phyloP scores from a whole-genome alignment of 2,113 vertebrate genomes.

The Sander vitreus region DNA sequence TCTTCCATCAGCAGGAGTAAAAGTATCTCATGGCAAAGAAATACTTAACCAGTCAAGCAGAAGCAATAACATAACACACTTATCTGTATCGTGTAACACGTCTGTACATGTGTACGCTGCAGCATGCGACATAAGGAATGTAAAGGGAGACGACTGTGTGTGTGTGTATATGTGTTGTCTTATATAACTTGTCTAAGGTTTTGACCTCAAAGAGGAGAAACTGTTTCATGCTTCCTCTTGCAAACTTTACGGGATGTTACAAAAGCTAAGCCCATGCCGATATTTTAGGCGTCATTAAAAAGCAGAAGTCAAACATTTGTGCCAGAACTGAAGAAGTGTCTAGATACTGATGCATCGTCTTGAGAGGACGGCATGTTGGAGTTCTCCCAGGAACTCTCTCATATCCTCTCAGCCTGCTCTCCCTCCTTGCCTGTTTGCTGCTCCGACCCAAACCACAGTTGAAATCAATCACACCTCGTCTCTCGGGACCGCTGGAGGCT shows the following conservation, averaged over 20 bases:
- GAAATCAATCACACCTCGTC: constrained; percentile 12
- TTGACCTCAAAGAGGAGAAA: constrained; percentile 6
- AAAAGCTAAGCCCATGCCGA: background rate
- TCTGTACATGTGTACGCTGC: constrained; percentile 23
- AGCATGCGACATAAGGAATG: constrained; percentile 30
- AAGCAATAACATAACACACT: constrained; percentile 7
- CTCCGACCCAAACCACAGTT: constrained; percentile 12
- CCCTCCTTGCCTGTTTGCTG: background rate
- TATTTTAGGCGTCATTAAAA: constrained; percentile 8
- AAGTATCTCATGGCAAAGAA: constrained; percentile 30
- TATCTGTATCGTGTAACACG: constrained; percentile 13
- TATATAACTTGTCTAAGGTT: constrained; percentile 23
- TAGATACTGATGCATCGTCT: background rate
- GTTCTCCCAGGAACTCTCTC: constrained; percentile 42
- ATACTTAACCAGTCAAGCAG: constrained; percentile 1
- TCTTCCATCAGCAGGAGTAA: constrained; percentile 6
- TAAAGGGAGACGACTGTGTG: background rate
- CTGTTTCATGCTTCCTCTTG: background rate
- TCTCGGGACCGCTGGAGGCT: constrained; percentile 17
- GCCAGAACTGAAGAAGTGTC: constrained; percentile 23
- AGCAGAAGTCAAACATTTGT: background rate
- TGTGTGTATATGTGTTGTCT: constrained; percentile 12
- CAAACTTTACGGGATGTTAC: background rate
- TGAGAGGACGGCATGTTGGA: background rate
- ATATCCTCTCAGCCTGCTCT: constrained; percentile 16